These are phyloP conservation scores for Thamnophis elegans DNA, from an alignment of 2,797 vertebrate species.

Conservation along the genomic window DNA sequence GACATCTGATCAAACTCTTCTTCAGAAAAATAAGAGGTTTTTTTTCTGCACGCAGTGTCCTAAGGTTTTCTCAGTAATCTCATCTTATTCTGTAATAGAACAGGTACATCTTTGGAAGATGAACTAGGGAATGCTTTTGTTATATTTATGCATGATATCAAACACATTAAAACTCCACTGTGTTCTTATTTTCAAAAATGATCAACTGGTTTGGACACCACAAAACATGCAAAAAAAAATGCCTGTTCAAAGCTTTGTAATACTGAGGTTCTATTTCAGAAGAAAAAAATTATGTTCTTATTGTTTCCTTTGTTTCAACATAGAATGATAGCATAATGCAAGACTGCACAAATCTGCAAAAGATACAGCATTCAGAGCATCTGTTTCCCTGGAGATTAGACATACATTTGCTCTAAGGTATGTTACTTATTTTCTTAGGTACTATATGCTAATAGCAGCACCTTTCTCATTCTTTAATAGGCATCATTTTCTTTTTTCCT, in stretches of 20 bases:
- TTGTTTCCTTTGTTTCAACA: slow-evolving; percentile 28
- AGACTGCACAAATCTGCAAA: slow-evolving; percentile 55
- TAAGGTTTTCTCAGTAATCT: not conserved
- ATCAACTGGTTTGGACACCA: not conserved
- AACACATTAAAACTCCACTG: not conserved
- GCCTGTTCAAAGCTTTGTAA: not conserved
- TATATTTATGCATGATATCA: not conserved
- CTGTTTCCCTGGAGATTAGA: slow-evolving; percentile 30
- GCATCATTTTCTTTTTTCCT: not conserved
- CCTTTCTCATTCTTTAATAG: slow-evolving; percentile 29
- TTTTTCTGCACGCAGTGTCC: not conserved
- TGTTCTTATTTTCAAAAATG: not conserved
- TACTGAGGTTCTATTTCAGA: slow-evolving; percentile 21
- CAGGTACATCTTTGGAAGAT: not conserved
- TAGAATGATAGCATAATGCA: slow-evolving; percentile 32
- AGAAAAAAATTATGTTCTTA: not conserved
- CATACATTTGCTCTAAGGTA: slow-evolving; percentile 43
- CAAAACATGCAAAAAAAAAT: not conserved
- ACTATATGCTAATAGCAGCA: slow-evolving; percentile 42
- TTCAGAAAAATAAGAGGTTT: not conserved
- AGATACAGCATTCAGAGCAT: slow-evolving; percentile 33
- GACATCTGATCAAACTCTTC: not conserved
- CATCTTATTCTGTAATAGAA: not conserved
- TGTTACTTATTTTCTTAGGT: slow-evolving; percentile 39
- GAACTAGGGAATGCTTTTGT: not conserved